Conservation (phyloP, 2,888 invertebrate genomes). For the Asteroscopus sphinx region DNA sequence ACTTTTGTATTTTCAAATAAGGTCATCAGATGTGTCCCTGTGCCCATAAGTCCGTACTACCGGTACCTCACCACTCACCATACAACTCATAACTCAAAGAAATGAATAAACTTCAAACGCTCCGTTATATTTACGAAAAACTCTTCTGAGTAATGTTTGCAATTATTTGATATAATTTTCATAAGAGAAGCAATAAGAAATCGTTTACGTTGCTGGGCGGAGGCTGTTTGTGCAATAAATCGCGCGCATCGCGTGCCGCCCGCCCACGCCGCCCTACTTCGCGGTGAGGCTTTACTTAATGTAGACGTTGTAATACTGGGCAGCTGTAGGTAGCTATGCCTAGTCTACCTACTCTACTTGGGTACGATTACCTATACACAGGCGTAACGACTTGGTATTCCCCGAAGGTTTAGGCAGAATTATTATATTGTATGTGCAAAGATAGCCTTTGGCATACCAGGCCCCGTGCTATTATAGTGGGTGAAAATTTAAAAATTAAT, state of each 20-base stretch:
- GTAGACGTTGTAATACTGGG: constrained; percentile 11
- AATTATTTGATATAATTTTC: constrained; percentile 32
- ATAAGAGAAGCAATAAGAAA: constrained; percentile 43
- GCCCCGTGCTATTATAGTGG: too few relatives aligned
- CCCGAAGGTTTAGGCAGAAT: too few relatives aligned
- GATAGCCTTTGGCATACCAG: too few relatives aligned
- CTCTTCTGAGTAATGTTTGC: constrained; percentile 23
- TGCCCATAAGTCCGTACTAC: too few relatives aligned
- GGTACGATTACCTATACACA: background rate
- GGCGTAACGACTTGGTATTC: too few relatives aligned
- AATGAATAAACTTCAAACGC: background rate
- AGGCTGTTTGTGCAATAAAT: constrained; percentile 40
- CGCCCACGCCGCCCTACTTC: constrained; percentile 7
- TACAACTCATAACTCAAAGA: background rate
- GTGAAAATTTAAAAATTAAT: too few relatives aligned
- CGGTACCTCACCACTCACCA: too few relatives aligned
- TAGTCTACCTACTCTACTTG: background rate
- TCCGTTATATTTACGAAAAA: constrained; percentile 16
- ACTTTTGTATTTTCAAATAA: too few relatives aligned
- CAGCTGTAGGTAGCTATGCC: background rate
- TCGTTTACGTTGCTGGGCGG: constrained; percentile 30
- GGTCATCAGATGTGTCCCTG: too few relatives aligned
- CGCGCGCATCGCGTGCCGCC: constrained; percentile 33
- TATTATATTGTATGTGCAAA: too few relatives aligned
- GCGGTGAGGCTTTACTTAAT: constrained; percentile 18